Percentiles rank a stretch among this genome's conserved stretches.
phyloP scores from a whole-genome alignment of 2,888 invertebrate species.

The Ophion ellenae region DNA sequence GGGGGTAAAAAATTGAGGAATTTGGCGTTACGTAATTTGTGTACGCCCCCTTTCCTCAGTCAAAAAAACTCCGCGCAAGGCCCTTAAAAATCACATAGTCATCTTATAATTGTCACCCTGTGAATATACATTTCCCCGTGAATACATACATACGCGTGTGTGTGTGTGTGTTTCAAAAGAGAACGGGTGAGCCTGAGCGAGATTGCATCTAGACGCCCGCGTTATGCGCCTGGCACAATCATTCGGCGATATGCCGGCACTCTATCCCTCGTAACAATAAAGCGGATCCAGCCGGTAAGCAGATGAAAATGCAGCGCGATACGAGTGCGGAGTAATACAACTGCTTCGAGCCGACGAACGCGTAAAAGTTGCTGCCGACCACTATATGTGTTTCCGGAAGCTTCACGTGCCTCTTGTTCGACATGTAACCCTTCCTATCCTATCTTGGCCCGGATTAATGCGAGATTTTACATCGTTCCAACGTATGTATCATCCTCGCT shows the following conservation, averaged over 20 bases:
- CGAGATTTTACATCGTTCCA: background rate
- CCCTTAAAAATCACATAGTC: too few species aligned
- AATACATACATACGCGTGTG: too few species aligned
- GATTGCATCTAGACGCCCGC: slow-evolving; percentile 8
- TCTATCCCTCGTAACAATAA: slow-evolving; percentile 78
- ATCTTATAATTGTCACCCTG: too few species aligned
- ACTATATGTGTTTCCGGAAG: slow-evolving; percentile 37
- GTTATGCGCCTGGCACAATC: slow-evolving; percentile 61
- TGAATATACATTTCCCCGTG: too few species aligned
- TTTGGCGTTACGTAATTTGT: too few species aligned
- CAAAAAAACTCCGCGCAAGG: too few species aligned
- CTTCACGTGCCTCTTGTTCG: background rate
- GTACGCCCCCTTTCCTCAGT: too few species aligned
- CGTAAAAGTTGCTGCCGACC: slow-evolving; percentile 3
- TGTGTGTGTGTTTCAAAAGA: background rate
- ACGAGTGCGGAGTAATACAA: slow-evolving; percentile 75
- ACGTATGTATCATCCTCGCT: background rate
- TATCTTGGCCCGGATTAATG: background rate
- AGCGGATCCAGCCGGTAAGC: slow-evolving; percentile 81
- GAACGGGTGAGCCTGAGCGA: slow-evolving; percentile 35
- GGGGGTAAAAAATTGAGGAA: too few species aligned
- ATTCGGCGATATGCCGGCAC: slow-evolving; percentile 69
- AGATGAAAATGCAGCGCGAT: slow-evolving; percentile 78
- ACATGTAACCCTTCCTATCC: background rate
- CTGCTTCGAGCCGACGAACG: slow-evolving; percentile 67